Conservation (phyloP, 2,888 invertebrate genomes). For the Sicus ferrugineus region DNA sequence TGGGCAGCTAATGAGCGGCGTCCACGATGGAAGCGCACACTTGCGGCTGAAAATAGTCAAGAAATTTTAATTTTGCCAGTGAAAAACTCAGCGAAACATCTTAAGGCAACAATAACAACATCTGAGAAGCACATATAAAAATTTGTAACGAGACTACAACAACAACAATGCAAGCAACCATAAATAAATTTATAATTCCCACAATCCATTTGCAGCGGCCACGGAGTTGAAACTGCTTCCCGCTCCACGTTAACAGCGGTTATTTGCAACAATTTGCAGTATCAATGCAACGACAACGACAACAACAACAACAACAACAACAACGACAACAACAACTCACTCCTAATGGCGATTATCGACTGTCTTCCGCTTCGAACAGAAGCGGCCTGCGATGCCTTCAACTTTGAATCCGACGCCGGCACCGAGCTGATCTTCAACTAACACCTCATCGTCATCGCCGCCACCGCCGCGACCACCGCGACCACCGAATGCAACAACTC, state of each 20-base stretch:
- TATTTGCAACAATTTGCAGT: conserved; percentile 26
- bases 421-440: not conserved
- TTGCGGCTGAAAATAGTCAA: too few species aligned
- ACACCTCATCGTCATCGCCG: not conserved
- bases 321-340: not conserved
- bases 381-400: not conserved
- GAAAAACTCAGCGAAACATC: too few species aligned
- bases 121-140: not conserved
- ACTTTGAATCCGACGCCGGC: not conserved
- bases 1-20: too few species aligned
- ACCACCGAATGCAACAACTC: not conserved
- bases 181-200: conserved; percentile 49
- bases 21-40: too few species aligned
- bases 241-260: not conserved
- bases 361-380: not conserved
- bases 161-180: conserved; percentile 16
- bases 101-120: not conserved
- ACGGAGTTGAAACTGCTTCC: not conserved
- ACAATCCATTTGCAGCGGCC: too few species aligned
- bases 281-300: conserved; percentile 5
- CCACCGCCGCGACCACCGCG: not conserved
- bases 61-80: too few species aligned
- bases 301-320: conserved; percentile 2
- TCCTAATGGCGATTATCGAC: not conserved
- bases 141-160: not conserved